A percentile compares a stretch with the other conserved stretches of the same genome.
These are phyloP conservation scores for Miichthys miiuy DNA, from an alignment of 2,797 vertebrate genomes.

Conservation along the genomic window DNA sequence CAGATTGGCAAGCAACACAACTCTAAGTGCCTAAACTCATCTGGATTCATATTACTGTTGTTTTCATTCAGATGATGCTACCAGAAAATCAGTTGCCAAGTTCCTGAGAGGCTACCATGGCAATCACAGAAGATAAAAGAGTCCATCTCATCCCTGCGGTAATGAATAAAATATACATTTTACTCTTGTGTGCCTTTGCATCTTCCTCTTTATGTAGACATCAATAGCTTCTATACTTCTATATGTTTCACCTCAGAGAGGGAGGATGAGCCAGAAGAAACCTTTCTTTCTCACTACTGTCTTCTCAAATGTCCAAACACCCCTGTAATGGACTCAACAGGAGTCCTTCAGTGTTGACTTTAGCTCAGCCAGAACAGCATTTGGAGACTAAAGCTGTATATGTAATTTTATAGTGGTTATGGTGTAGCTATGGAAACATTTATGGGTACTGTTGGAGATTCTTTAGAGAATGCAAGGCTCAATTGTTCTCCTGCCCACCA, in stretches of 20 bases:
- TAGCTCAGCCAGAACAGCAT: neutral
- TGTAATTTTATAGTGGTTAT: neutral
- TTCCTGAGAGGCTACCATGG: neutral
- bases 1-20: constrained; percentile 6
- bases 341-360: neutral
- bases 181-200: neutral
- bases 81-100: neutral
- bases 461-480: no score
- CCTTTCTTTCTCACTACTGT: neutral
- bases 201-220: constrained; percentile 24
- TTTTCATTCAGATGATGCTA: constrained; percentile 6
- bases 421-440: neutral
- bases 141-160: constrained; percentile 11
- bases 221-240: constrained; percentile 11
- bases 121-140: constrained; percentile 30
- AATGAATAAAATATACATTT: constrained; percentile 39
- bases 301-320: neutral
- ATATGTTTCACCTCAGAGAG: constrained; percentile 33
- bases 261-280: constrained; percentile 5
- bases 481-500: neutral
- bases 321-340: neutral
- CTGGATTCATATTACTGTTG: neutral
- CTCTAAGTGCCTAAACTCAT: constrained; percentile 1
- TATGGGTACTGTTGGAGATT: no score
- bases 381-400: neutral